phyloP scores from a whole-genome alignment of 2,113 vertebrate species.

The Perca schrenkii region DNA sequence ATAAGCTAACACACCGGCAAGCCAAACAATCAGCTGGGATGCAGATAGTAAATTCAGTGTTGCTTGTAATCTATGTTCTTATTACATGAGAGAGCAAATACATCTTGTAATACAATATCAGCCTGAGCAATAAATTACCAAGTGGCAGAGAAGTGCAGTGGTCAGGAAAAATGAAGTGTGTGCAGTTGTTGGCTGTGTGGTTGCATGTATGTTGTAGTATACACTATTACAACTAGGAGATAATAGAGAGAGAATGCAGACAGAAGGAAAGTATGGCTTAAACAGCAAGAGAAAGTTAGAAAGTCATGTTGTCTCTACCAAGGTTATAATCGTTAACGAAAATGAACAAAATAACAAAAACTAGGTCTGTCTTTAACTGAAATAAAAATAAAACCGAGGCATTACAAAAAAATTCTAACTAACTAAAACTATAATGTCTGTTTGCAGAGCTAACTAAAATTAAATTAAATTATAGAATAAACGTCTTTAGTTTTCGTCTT shows the following conservation, averaged over 20 bases:
- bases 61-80: conserved; percentile 74
- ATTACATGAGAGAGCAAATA: conserved; percentile 76
- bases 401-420: too few species aligned
- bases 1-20: conserved; percentile 58
- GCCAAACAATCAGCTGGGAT: conserved; percentile 59
- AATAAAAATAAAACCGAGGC: too few species aligned
- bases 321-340: too few species aligned
- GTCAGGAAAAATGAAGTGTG: conserved; percentile 20
- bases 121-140: conserved; percentile 65
- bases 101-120: conserved; percentile 72
- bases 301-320: neutral
- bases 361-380: too few species aligned
- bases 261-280: neutral
- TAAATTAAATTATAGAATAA: too few species aligned
- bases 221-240: neutral
- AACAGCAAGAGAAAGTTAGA: neutral
- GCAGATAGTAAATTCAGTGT: conserved; percentile 58
- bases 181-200: conserved; percentile 1
- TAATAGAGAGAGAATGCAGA: neutral
- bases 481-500: too few species aligned
- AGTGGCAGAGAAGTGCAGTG: conserved; percentile 31
- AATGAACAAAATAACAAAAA: too few species aligned
- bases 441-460: too few species aligned
- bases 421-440: too few species aligned
- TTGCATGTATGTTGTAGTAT: neutral